Evolutionary conservation across 2,797 vertebrate genomes (phyloP).

Genomic region (Cichlasoma orientale): DNA sequence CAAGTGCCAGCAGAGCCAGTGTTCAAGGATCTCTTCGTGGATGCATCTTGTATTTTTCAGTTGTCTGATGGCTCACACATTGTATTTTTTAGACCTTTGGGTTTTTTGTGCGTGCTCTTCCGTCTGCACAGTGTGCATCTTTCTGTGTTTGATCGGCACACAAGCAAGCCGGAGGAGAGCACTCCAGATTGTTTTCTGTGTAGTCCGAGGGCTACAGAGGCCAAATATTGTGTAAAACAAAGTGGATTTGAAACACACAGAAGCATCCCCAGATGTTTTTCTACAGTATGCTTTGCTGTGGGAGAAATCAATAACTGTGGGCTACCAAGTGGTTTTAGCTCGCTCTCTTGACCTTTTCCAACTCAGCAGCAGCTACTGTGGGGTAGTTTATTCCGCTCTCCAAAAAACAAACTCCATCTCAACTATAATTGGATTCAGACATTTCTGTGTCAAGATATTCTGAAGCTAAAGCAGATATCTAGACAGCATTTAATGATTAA

Average conservation of each 20-base stretch:
- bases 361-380: conserved; percentile 56
- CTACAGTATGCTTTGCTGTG: conserved; percentile 57
- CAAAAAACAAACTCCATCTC: conserved; percentile 47
- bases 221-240: conserved; percentile 63
- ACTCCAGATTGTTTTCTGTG: conserved; percentile 42
- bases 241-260: conserved; percentile 59
- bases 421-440: conserved; percentile 57
- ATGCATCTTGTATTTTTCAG: conserved; percentile 8
- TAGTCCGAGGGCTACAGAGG: conserved; percentile 52
- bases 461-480: conserved; percentile 3
- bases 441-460: conserved; percentile 31
- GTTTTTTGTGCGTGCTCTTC: not conserved
- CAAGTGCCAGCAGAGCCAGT: not conserved
- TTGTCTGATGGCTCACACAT: conserved; percentile 35
- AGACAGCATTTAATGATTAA: not conserved
- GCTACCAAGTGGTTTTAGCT: conserved; percentile 68
- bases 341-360: conserved; percentile 65
- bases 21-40: conserved; percentile 19
- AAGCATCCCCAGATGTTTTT: conserved; percentile 68
- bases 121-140: conserved; percentile 16
- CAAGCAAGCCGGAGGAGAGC: conserved; percentile 33
- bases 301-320: conserved; percentile 76
- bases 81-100: not conserved
- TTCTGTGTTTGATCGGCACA: conserved; percentile 44
- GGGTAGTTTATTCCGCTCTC: conserved; percentile 41